Base-by-base conservation (phyloP, 2,888 invertebrate genomes). In the Hermaeophaga mercurialis region DNA sequence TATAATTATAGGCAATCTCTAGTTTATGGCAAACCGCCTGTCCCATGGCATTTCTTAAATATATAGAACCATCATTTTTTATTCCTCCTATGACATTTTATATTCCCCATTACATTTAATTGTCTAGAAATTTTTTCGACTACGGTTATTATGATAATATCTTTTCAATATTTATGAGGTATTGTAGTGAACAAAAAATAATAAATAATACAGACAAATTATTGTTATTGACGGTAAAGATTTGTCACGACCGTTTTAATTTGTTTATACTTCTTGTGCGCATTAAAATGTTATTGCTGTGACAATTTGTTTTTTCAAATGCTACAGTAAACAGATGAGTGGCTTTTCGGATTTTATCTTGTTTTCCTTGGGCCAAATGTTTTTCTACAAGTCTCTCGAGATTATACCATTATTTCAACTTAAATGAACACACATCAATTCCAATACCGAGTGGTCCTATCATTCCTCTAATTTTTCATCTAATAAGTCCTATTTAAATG, bases 1-100 rank as follows among this genome's bases (percentile, higher is more conserved):
- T 70, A 72, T 75, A 75, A 75, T 75, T 75, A 75, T 72, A 73
- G 74, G 70, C 71, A 73, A 73, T 75, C 72, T 74, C 69, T 72
- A 72, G 70, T 71, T 70, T 71, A 73, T 71, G 72, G 70, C 67
- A 68, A 65, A 68, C 65, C 69, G 70, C 69, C 65, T 64, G 64
- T 61, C 67, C 67, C 66, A 66, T 70, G 67, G 67, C 70, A 70
- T 71, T 70, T 67, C 66, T 69, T 65, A 65, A 67, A 72, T 67
- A 67, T 69, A 69, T 68, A 66, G 67, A 66, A 69, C 69, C 69
- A 65, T 70, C 66, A 68, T 70, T 70, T 66, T 68, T 70, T 66
- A 65, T 65, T 64, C 60, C 62, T 58, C 63, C 61, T 64, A 66
- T 66, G 68, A 69, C 67, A 67, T 66, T 65, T 68, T 67, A 67